These are phyloP conservation scores for Embidobia sp. DNA, from an alignment of 2,888 invertebrate species.

Conservation along the genomic window DNA sequence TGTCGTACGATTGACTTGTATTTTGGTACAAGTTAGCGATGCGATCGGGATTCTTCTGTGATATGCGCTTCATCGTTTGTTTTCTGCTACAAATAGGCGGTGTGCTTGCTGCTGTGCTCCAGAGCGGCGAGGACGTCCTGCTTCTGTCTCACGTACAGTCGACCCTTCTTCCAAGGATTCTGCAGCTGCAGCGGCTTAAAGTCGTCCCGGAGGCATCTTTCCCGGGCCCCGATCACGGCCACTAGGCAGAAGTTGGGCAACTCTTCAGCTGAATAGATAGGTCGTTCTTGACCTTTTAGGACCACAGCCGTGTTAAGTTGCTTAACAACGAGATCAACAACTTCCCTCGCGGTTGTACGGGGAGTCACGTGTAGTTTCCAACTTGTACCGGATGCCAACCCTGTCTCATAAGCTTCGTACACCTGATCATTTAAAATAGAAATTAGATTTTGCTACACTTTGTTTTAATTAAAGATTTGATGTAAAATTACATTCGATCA, in stretches of 20 bases:
- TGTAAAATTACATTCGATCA: no score
- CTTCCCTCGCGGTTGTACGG: slow-evolving; percentile 95
- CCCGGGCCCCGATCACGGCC: slow-evolving; percentile 96
- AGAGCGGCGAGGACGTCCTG: slow-evolving; percentile 94
- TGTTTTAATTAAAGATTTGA: no score
- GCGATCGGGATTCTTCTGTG: slow-evolving; percentile 32
- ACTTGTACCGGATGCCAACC: slow-evolving; percentile 95
- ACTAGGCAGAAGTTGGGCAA: slow-evolving; percentile 95
- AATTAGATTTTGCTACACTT: no score
- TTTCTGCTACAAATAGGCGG: slow-evolving; percentile 83
- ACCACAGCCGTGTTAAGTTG: slow-evolving; percentile 97
- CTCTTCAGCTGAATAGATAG: slow-evolving; percentile 92
- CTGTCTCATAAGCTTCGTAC: slow-evolving; percentile 97
- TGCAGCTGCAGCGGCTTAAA: slow-evolving; percentile 96
- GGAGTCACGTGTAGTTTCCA: slow-evolving; percentile 96
- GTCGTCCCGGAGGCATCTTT: slow-evolving; percentile 96
- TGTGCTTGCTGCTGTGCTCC: slow-evolving; percentile 93
- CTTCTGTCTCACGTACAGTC: slow-evolving; percentile 95
- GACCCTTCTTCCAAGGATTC: slow-evolving; percentile 97
- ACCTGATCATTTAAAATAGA: no score
- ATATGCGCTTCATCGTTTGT: slow-evolving; percentile 34
- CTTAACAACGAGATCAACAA: slow-evolving; percentile 96
- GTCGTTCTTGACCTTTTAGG: slow-evolving; percentile 92
- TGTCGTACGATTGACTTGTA: slow-evolving; percentile 17
- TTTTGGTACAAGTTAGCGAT: slow-evolving; percentile 44